Evolutionary conservation across 2,888 invertebrate species (phyloP), one percentile per base, ranked within the genome.

Genomic region (Microctonus brassicae): DNA sequence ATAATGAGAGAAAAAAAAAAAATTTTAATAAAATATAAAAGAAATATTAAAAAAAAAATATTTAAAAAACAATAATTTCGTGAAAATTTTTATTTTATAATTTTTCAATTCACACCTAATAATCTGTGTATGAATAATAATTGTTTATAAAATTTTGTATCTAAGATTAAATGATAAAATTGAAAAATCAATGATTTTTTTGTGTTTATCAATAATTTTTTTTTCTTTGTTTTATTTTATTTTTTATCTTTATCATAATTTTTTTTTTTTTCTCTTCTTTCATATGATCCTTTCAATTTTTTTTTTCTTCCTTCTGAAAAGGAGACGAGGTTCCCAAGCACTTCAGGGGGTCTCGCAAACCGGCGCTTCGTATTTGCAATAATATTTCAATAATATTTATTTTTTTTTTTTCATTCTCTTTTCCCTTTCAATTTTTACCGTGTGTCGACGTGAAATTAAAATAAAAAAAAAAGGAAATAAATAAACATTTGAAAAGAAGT

Each of bases 51-150:
- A n/a, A n/a, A n/a, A n/a, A n/a, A n/a, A n/a, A n/a, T n/a, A n/a
- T n/a, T n/a, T n/a, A n/a, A n/a, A n/a, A n/a, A n/a, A n/a, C n/a
- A n/a, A n/a, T n/a, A n/a, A n/a, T n/a, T n/a, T n/a, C n/a, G n/a
- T n/a, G n/a, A n/a, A n/a, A n/a, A n/a, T n/a, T n/a, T n/a, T n/a
- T n/a, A n/a, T n/a, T n/a, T n/a, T 83, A 83, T 84, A 84, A 84
- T 84, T 84, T n/a, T n/a, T n/a, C 84, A 83, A 84, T 84, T 84
- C 83, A 84, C 84, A 83, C 84, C 84, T 84, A 83, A 84, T 84
- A 84, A 84, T 81, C 76, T 13, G n/a, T n/a, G n/a, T n/a, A n/a
- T n/a, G n/a, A n/a, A n/a, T n/a, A n/a, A n/a, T n/a, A n/a, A n/a
- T n/a, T n/a, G n/a, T n/a, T n/a, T n/a, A n/a, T n/a, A n/a, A n/a